Percentiles rank a stretch among this genome's conserved stretches.
phyloP scores from a whole-genome alignment of 2,797 vertebrate species.

The Sebastes itinus region DNA sequence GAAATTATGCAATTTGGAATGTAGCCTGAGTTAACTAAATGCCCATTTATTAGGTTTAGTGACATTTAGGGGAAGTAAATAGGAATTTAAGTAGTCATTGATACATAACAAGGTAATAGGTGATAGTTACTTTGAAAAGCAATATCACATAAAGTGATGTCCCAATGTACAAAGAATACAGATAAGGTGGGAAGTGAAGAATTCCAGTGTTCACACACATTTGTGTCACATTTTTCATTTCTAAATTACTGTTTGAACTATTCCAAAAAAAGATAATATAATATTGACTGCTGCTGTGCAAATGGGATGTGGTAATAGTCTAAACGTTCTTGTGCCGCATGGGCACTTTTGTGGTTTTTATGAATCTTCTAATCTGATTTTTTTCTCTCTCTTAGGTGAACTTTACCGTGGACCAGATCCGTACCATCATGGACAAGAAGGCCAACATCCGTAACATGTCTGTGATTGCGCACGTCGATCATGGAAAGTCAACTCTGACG shows the following conservation, averaged over 20 bases:
- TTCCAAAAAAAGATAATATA: background rate
- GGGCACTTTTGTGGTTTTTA: background rate
- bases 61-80: too few relatives aligned
- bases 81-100: too few relatives aligned
- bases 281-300: background rate
- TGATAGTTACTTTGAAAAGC: too few relatives aligned
- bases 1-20: too few relatives aligned
- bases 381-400: conserved; percentile 85
- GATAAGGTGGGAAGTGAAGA: too few relatives aligned
- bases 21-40: too few relatives aligned
- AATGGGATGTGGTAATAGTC: background rate
- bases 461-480: conserved; percentile 95
- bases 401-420: conserved; percentile 96
- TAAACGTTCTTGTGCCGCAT: background rate
- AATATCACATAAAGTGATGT: too few relatives aligned
- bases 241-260: background rate
- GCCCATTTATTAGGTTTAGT: too few relatives aligned
- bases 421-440: conserved; percentile 98
- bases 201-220: too few relatives aligned
- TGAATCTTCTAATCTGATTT: background rate
- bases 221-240: background rate
- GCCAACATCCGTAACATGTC: conserved; percentile 98
- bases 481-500: conserved; percentile 94
- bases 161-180: too few relatives aligned
- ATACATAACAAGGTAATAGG: too few relatives aligned